Evolutionary conservation across 1,140 invertebrate genomes (phyloP), one percentile per base, ranked within the genome.

Genomic region (Mamestra configurata): DNA sequence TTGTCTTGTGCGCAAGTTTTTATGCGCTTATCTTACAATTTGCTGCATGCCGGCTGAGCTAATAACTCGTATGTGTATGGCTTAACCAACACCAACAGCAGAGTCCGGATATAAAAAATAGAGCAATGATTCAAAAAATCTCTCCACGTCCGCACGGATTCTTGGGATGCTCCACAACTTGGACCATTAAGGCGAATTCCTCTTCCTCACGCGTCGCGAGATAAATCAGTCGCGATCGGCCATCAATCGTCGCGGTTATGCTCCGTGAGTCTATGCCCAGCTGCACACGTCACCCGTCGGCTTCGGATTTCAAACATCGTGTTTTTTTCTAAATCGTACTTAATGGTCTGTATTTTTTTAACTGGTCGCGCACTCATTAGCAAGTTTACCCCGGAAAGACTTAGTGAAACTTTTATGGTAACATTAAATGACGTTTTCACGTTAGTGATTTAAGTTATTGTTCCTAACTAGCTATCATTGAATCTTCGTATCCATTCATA

Each of bases 221-320:
- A 59, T 75, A 43, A 73, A 73, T 75, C 53, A 75, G 11, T 22
- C 31, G 22, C 5, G 51, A 73, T 51, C 20, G 24, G 31, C 18
- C 51, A 57, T 59, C 71, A 75, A 59, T 43, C 31, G 71, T 59
- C 53, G 37, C 37, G 51, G 31, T 40, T 35, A 75, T 37, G 71
- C 49, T 55, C 20, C 37, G 18, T 75, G n/a, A n/a, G n/a, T n/a
- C n/a, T n/a, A n/a, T n/a, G n/a, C n/a, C n/a, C n/a, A n/a, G n/a
- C n/a, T n/a, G 51, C 11, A 15, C 53, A 55, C 71, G 51, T 75
- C 71, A 59, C 53, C 53, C 15, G 15, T 7, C 15, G n/a, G 40
- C 51, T 40, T 15, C n/a, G 15, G 35, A 24, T 43, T 75, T 59
- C 31, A 46, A 49, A 49, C 15, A 68, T 49, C 13, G 24, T 27